Evolutionary conservation across 2,888 invertebrate species (phyloP), one percentile per base, ranked within the genome.

Genomic region (Mactromeris polynyma): DNA sequence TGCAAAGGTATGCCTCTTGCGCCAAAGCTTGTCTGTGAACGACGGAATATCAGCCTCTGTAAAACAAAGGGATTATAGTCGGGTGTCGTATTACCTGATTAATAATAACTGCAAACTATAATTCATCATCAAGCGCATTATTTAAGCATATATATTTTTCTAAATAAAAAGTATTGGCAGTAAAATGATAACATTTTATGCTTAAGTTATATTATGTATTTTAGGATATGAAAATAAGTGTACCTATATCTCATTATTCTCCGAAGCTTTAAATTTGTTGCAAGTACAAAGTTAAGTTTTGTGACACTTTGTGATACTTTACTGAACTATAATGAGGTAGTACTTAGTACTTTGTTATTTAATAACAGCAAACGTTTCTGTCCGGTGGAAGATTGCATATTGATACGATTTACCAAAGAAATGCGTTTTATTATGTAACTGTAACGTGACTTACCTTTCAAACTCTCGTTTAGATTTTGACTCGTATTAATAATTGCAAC

Each of bases 11-110:
- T 89, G 83, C n/a, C 90, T 83, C 38, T 89, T 85, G 33, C 90
- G 64, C 92, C 92, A 92, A 0, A 92, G 84, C 42, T 92, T 92
- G 81, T 92, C 92, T 21, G 89, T 83, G 73, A 92, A 90, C 0
- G 92, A 90, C 4, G 92, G 92, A 6, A 87, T 83, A 31, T 92
- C 92, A 9, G 92, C 88, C n/a, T 89, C 92, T 92, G 85, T 21
- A 86, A 88, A 36, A 79, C 26, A 38, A 77, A 46, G 33, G 1
- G 0, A 2, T n/a, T 58, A 46, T 46, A 6, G 1, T 26, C 2
- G 26, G 58, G 7, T 64, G 9, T 64, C 58, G 58, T 26, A 9
- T 64, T 26, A 17, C 4, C 51, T 51, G 4, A 51, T 51, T 51
- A 51, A 51, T 51, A 2, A 51, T 51, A 51, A 51, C 51, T 2